phyloP scores from a whole-genome alignment of 2,797 vertebrate genomes.

The Saxicola maurus region DNA sequence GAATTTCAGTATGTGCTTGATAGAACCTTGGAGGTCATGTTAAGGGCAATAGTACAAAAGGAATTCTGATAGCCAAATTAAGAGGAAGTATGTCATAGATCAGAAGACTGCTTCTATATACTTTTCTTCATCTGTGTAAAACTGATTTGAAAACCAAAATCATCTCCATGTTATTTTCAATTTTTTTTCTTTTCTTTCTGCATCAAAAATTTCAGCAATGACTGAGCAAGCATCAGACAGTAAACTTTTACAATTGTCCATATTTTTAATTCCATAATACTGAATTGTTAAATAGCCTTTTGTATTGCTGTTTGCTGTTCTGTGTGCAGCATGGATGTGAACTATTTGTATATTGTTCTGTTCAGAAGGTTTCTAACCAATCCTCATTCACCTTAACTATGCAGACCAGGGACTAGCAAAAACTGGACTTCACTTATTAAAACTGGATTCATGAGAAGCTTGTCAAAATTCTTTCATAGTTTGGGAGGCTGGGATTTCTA shows the following conservation, averaged over 20 bases:
- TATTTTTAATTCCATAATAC: neutral
- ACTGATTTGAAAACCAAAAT: neutral
- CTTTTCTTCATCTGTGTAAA: neutral
- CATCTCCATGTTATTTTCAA: neutral
- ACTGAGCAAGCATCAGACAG: neutral
- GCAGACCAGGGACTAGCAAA: neutral
- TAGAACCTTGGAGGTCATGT: neutral
- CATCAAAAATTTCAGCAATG: neutral
- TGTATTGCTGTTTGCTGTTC: neutral
- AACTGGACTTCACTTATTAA: neutral
- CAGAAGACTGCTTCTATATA: neutral
- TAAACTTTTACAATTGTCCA: neutral
- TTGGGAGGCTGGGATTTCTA: neutral
- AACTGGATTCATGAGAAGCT: neutral
- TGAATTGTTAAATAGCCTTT: neutral
- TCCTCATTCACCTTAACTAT: neutral
- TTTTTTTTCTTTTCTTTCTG: neutral
- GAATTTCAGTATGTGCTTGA: neutral
- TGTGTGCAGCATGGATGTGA: accelerated
- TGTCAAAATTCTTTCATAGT: neutral
- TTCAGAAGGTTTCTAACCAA: neutral
- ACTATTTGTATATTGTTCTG: neutral
- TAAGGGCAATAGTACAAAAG: constrained; percentile 6
- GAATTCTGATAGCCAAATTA: neutral
- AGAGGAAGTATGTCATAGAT: neutral